Evolutionary conservation across 2,888 invertebrate genomes (phyloP), one percentile per base, ranked within the genome.

Genomic region (Tipula unca): DNA sequence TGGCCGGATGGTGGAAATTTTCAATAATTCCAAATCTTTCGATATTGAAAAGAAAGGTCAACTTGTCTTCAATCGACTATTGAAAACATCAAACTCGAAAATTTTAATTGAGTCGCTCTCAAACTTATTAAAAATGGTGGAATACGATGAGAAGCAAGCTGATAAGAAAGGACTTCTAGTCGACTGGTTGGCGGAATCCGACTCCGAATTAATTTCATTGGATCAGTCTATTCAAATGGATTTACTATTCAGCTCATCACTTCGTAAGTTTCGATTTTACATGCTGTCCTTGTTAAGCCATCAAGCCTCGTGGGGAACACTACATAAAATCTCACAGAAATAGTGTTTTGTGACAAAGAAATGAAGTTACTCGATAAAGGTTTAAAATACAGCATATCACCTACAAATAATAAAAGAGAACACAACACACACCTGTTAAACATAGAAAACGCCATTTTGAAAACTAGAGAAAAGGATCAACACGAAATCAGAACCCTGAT

Each of bases 101-200:
- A 86, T 86, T 85, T 86, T 88, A 48, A 87, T 88, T 0, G 87
- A 88, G 82, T 87, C 87, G 29, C 87, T 88, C n/a, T 86, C 87
- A 14, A 85, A 86, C 8, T 85, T 87, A 3, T 39, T 88, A 5
- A 87, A 87, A 87, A 17, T 87, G 83, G 35, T 69, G 5, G 85
- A 48, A n/a, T 6, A 39, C n/a, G 39, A 39, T 29, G 85, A 42
- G 10, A 86, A 86, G n/a, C 13, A 87, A 86, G n/a, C n/a, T 85
- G 90, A 91, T 86, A 90, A 92, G 85, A 92, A 93, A 85, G 96
- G 97, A 0, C 91, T 97, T 87, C 92, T 98, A 87, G 94, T 98
- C 85, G 98, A 98, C 91, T 97, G 97, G 96, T 91, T 98, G 87
- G 94, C 96, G 0, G 94, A 96, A 87, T 93, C 97, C 86, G 98